These are phyloP conservation scores for Peribatodes rhomboidaria DNA, from an alignment of 2,888 invertebrate species.

Conservation along the genomic window DNA sequence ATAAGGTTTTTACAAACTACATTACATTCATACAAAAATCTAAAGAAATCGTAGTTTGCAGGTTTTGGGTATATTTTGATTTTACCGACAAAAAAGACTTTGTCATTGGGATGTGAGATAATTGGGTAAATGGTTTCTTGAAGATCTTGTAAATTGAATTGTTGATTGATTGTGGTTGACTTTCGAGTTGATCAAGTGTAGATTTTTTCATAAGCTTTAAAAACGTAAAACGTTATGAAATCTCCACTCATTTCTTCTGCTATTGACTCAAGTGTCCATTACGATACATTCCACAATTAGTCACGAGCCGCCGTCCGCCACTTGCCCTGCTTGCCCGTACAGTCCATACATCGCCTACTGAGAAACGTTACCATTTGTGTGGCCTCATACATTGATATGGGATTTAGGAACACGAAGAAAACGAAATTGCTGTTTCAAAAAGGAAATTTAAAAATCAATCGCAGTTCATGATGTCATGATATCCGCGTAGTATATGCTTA, in stretches of 20 bases:
- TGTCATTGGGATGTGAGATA: too few relatives aligned
- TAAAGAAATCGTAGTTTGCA: too few relatives aligned
- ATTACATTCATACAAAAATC: too few relatives aligned
- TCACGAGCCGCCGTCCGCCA: slow-evolving; percentile 56
- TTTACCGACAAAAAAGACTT: too few relatives aligned
- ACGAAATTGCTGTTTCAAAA: background rate
- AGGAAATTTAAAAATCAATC: background rate
- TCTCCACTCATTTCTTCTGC: slow-evolving; percentile 47
- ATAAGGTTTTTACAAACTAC: too few relatives aligned
- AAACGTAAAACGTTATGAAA: background rate
- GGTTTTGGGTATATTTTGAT: too few relatives aligned
- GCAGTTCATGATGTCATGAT: too few relatives aligned
- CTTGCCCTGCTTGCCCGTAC: slow-evolving; percentile 35
- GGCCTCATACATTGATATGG: slow-evolving; percentile 13
- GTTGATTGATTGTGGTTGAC: too few relatives aligned
- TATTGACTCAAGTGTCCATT: slow-evolving; percentile 73
- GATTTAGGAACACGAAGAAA: background rate
- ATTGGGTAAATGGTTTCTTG: too few relatives aligned
- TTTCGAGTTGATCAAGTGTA: too few relatives aligned
- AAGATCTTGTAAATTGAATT: too few relatives aligned
- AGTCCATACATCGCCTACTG: slow-evolving; percentile 39
- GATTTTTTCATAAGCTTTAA: background rate
- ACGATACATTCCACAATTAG: slow-evolving; percentile 73
- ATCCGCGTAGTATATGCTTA: too few relatives aligned
- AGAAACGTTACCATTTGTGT: slow-evolving; percentile 33